Conservation (phyloP, 2,888 invertebrate genomes). For the Drosophila demipolita region DNA sequence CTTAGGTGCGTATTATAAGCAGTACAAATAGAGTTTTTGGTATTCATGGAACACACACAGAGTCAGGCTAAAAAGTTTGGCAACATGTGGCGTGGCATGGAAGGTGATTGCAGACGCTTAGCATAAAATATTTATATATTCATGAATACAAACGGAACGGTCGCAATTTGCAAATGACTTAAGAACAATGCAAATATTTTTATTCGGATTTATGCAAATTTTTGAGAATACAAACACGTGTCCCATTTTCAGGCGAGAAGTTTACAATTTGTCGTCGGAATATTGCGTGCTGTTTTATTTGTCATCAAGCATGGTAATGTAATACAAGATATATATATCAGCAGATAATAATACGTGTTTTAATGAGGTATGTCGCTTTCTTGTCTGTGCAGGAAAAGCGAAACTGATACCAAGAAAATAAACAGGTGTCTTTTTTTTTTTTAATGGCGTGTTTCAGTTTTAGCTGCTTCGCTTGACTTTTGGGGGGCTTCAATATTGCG, state of each 20-base stretch:
- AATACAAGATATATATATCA: slow-evolving; percentile 20
- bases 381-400: background rate
- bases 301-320: slow-evolving; percentile 34
- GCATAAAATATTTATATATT: slow-evolving; percentile 40
- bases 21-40: slow-evolving; percentile 4
- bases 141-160: slow-evolving; percentile 60
- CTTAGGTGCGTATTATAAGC: slow-evolving; percentile 1
- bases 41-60: background rate
- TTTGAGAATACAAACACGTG: slow-evolving; percentile 43
- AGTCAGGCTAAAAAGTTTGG: background rate
- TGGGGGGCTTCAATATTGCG: slow-evolving; percentile 70
- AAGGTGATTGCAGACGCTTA: slow-evolving; percentile 16
- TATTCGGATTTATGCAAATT: slow-evolving; percentile 70
- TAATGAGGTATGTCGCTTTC: background rate
- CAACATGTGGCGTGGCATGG: background rate
- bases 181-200: slow-evolving; percentile 65
- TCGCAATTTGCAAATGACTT: slow-evolving; percentile 45
- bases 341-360: background rate
- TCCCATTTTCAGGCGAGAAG: slow-evolving; percentile 16
- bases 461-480: slow-evolving; percentile 37
- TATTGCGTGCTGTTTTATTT: slow-evolving; percentile 29
- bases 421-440: slow-evolving; percentile 18
- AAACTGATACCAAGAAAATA: slow-evolving; percentile 38
- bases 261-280: slow-evolving; percentile 37
- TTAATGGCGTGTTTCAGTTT: slow-evolving; percentile 1